Base-by-base conservation (phyloP, 2,888 invertebrate species). In the Sarcophaga carnaria region DNA sequence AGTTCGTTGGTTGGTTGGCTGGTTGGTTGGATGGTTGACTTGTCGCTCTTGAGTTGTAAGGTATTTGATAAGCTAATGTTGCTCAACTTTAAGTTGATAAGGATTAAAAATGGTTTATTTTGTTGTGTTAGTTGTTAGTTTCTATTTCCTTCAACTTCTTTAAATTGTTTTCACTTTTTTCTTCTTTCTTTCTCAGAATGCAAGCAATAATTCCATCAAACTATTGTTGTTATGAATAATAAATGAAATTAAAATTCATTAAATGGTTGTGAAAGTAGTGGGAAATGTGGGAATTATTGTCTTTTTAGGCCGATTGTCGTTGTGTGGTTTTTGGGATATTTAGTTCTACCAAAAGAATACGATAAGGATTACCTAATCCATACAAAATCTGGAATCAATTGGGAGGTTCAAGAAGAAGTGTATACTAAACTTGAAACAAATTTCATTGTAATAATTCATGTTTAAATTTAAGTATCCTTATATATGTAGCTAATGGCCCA, bases 11-110 rank as follows among this genome's bases (percentile, higher is more conserved):
- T 37, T 17, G 54, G 54, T 17, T 54, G 14, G 17, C 0, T 22
- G 22, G 22, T 25, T 37, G 37, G 12, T 5, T 64, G 27, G 37
- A 25, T 64, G 27, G 25, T 12, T 64, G 27, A 2, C 17, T 47
- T 54, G 54, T 62, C 22, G 37, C 14, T 71, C 6, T 79, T 63
- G 12, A 20, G 17, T 12, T 63, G 14, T 11, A 3, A 14, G 25
- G n/a, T 22, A 22, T 62, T 67, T 60, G 60, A 27, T 27, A n/a
- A 67, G 74, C 27, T 80, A 66, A 80, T 74, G 54, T 60, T 74
- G 25, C 22, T 22, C 63, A 47, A 22, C 27, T 27, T 22, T 45
- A 66, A 12, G 22, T 80, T 37, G 59, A n/a, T 37, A 54, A 12
- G 12, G 64, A 80, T 64, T 64, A 63, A 12, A 71, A 67, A 60